Base-by-base conservation (phyloP, 2,113 vertebrate genomes). In the Crocuta crocuta region DNA sequence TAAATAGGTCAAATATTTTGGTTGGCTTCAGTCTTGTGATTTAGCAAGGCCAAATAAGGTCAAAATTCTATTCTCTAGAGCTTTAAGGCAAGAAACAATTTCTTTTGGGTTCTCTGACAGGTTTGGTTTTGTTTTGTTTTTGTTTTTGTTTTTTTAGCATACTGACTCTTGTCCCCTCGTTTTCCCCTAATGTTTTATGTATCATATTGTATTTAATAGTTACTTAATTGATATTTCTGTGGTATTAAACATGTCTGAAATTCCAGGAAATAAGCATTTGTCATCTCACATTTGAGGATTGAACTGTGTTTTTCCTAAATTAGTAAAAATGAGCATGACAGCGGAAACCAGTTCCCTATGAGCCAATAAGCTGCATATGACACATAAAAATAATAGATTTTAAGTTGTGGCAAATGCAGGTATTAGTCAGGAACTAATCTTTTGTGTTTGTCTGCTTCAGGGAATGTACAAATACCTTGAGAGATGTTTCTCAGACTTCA, bases 381-480 rank as follows among this genome's bases (percentile, higher is more conserved):
- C 89, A 79, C 12, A 39, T 58, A 90, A 94, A 93, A 92, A 31
- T 74, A 63, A 91, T 53, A 66, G 68, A 81, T 86, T 87, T 93
- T 58, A 91, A 91, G 15, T 66, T 3, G 9, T 88, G 31, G 31
- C 65, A 91, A 65, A 55, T 66, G 39, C 7, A 91, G 55, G 45
- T 13, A 58, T 96, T 95, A 35, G 68, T 81, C 9, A 61, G 81
- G 61, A 96, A 33, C 85, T 98, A 79, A 98, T 96, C 95, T 26
- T 94, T 50, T 66, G n/a, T 79, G 2, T 76, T 89, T 81, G 16
- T 76, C 94, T 92, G 53, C 80, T 97, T 68, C 98, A 99, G 99
- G 99, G 99, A 10, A 98, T 99, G 96, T 99, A 99, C 96, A 99
- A 98, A 17, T 99, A 99, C 96, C 99, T 99, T 53, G 98, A 98